Evolutionary conservation across 2,113 vertebrate species (phyloP).

Genomic region (Nymphicus hollandicus): DNA sequence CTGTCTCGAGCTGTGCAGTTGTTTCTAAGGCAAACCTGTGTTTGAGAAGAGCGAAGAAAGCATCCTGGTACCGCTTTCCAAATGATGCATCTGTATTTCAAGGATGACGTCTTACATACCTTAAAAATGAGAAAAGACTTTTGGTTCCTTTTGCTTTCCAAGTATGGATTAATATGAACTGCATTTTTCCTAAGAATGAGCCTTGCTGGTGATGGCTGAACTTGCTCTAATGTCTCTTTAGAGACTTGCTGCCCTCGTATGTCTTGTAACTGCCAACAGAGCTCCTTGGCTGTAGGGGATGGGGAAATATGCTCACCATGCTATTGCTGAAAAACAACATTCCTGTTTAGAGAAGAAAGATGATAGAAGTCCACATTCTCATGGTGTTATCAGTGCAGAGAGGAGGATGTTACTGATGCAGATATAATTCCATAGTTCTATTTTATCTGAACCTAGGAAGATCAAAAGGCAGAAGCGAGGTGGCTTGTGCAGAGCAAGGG

Average conservation of each 20-base stretch:
- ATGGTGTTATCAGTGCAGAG: background rate
- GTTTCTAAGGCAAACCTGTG: background rate
- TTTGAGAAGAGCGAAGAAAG: background rate
- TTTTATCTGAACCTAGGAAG: background rate
- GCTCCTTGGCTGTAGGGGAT: background rate
- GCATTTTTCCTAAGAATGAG: background rate
- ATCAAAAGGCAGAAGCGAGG: background rate
- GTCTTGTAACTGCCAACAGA: background rate
- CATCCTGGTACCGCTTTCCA: background rate
- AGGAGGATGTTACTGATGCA: background rate
- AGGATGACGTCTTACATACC: background rate
- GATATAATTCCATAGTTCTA: background rate
- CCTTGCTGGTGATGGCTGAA: background rate
- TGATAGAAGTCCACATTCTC: background rate
- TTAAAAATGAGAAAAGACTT: background rate
- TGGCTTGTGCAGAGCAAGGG: background rate
- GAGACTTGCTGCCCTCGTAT: fast-evolving
- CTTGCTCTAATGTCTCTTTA: background rate
- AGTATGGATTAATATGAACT: background rate
- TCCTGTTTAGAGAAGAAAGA: background rate
- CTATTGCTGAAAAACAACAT: fast-evolving
- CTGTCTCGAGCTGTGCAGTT: background rate
- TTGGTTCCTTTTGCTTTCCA: background rate
- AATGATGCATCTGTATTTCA: background rate
- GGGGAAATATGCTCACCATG: fast-evolving